Base-by-base conservation (phyloP, 2,888 invertebrate species). In the Sclerodermus sp. region DNA sequence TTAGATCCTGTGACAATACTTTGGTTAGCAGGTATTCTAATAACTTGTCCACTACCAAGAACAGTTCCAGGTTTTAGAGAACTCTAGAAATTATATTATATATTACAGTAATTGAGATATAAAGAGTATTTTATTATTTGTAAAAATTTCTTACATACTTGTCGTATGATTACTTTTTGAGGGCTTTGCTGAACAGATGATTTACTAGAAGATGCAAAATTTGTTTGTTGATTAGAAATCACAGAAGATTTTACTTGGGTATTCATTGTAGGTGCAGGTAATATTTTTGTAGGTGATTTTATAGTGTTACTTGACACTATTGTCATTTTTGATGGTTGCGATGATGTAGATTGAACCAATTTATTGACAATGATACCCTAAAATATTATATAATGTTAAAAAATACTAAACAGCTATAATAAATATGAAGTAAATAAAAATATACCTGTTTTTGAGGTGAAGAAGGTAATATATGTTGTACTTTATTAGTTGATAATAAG, bases 271-370 rank as follows among this genome's bases (percentile, higher is more conserved):
- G 86, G 83, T 5, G 86, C 85, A 10, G 89, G 87, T 54, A 88
- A 78, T 59, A 90, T 84, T 79, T 87, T 89, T 29, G 88, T 82
- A 0, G 89, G 87, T 12, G 89, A 85, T 76, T 89, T 88, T 8
- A 86, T 67, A 10, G 68, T 47, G 42, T 57, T 69, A 45, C 64
- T 73, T 29, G 82, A 79, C 55, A 82, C 79, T 65, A 79, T 66
- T 30, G 79, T 73, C 59, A 79, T 69, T 58, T 78, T 79, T 16
- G 78, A 70, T 9, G 74, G 57, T 55, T 76, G 76, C 40, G 68
- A 58, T 12, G 68, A 64, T 13, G 76, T 66, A 10, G 80, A 73
- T 49, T 77, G 74, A 9, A 77, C 74, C 47, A 82, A 71, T 69
- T 83, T 83, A 58, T 81, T 81, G 30, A 82, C 78, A 53, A 81